A percentile compares a stretch with the other conserved stretches of the same genome.
phyloP scores from a whole-genome alignment of 37 sponge, comb jelly and placozoan species.

The Axinella damicornis region DNA sequence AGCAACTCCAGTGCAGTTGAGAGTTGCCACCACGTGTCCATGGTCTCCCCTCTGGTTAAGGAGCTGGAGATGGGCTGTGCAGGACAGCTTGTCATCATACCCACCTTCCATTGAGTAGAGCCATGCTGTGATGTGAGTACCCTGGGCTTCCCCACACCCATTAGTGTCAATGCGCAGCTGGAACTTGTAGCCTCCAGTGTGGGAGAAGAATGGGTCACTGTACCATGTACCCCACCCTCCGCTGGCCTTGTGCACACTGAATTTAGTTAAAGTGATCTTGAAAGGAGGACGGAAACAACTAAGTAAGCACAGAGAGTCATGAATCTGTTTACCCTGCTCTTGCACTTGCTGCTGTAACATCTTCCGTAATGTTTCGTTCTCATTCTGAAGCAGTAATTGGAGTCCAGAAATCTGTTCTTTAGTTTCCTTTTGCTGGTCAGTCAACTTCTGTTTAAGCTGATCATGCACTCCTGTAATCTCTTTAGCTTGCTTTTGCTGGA shows the following conservation, averaged over 20 bases:
- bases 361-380: too few relatives aligned
- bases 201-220: constrained; percentile 6
- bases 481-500: too few relatives aligned
- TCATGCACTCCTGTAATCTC: too few relatives aligned
- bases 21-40: neutral
- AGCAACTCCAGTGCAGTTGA: too few relatives aligned
- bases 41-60: neutral
- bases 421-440: too few relatives aligned
- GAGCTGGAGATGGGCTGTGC: neutral
- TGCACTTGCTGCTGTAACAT: too few relatives aligned
- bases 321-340: too few relatives aligned
- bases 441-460: too few relatives aligned
- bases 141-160: constrained; percentile 15
- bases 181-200: constrained; percentile 17
- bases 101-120: constrained; percentile 7
- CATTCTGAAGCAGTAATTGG: too few relatives aligned
- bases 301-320: too few relatives aligned
- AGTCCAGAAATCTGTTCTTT: too few relatives aligned
- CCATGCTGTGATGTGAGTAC: constrained; percentile 27
- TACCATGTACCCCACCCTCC: neutral
- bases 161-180: constrained; percentile 2
- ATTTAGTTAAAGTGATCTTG: neutral
- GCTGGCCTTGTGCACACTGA: neutral
- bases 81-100: constrained; percentile 26
- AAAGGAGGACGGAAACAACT: too few relatives aligned